Conservation (phyloP, 35 echinoderm and acorn worm genomes). For the Heliocidaris erythrogramma region DNA sequence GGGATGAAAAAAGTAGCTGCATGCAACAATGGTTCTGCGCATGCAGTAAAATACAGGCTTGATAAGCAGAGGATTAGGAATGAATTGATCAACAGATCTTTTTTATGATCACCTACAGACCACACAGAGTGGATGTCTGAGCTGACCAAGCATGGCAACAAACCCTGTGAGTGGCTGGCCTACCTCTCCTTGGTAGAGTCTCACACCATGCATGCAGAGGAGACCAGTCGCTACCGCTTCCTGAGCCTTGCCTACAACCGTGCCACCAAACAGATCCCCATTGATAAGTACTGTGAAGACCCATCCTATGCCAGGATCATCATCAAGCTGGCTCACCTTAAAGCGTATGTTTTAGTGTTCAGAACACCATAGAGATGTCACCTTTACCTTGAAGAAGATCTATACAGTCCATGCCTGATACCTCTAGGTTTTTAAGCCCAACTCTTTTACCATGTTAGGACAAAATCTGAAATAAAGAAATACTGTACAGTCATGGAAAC, state of each 20-base stretch:
- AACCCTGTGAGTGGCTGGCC: constrained; percentile 75
- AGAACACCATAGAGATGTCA: not conserved
- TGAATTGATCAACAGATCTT: not conserved
- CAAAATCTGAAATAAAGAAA: no score
- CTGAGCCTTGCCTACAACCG: constrained; percentile 71
- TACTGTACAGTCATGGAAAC: no score
- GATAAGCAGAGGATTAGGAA: not conserved
- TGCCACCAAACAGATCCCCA: constrained; percentile 71
- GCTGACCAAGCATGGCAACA: constrained; percentile 64
- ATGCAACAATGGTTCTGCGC: no score
- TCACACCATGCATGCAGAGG: constrained; percentile 27
- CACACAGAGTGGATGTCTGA: constrained; percentile 63
- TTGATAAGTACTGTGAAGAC: constrained; percentile 66
- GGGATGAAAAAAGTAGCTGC: no score
- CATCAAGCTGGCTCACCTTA: constrained; percentile 74
- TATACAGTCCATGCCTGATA: no score
- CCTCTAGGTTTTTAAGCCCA: no score
- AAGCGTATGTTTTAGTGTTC: constrained; percentile 64
- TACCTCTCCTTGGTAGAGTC: constrained; percentile 64
- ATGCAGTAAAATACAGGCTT: no score
- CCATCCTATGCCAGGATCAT: constrained; percentile 72
- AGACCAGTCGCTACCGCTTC: constrained; percentile 46
- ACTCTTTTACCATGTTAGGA: no score
- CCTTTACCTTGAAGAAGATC: not conserved
- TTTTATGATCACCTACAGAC: constrained; percentile 46